These are phyloP conservation scores for Dreissena polymorpha DNA, from an alignment of 1,140 invertebrate species.

Conservation along the genomic window DNA sequence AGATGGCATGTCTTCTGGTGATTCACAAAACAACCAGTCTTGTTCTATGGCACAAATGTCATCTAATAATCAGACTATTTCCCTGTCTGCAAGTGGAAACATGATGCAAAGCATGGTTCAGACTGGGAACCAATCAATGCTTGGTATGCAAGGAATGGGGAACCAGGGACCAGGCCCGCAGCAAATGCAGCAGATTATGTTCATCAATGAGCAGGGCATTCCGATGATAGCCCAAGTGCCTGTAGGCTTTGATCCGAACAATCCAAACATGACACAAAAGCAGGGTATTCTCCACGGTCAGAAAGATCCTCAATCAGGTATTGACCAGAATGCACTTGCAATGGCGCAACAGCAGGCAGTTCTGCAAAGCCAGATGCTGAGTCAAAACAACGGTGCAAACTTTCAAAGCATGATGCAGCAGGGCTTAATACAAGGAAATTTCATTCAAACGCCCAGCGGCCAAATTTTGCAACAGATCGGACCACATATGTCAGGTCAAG, in stretches of 20 bases:
- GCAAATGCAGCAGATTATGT: conserved; percentile 68
- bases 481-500: conserved; percentile 40
- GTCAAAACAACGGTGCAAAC: conserved; percentile 32
- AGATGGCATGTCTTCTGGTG: conserved; percentile 36
- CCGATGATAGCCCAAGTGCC: conserved; percentile 68
- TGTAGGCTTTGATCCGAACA: conserved; percentile 57
- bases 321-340: conserved; percentile 58
- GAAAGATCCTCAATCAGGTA: conserved; percentile 26
- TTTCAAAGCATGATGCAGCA: conserved; percentile 43
- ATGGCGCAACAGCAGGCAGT: conserved; percentile 56
- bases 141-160: conserved; percentile 61
- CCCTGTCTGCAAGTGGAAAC: conserved; percentile 57
- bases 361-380: conserved; percentile 45
- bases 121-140: conserved; percentile 50
- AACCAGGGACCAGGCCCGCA: conserved; percentile 51
- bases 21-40: conserved; percentile 42
- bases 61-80: conserved; percentile 38
- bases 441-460: conserved; percentile 44
- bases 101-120: conserved; percentile 48
- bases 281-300: conserved; percentile 30
- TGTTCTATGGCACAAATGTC: conserved; percentile 31
- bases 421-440: conserved; percentile 25
- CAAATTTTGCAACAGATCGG: conserved; percentile 49
- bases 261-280: conserved; percentile 50
- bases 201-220: conserved; percentile 74